Base-by-base conservation (phyloP, 2,888 invertebrate species). In the Drosophila lutescens region DNA sequence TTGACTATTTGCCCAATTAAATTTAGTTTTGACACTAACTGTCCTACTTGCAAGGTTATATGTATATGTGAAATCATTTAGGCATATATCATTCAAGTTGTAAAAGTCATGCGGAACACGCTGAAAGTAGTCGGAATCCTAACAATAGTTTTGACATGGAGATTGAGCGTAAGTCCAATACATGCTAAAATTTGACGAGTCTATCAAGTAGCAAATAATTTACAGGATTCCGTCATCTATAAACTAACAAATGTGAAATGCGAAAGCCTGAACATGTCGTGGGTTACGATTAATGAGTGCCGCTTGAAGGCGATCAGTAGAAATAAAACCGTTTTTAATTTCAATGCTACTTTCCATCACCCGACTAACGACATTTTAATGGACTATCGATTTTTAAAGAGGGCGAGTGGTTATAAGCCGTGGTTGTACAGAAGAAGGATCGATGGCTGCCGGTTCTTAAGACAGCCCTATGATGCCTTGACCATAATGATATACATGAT, bases 361-460 rank as follows among this genome's bases (percentile, higher is more conserved):
- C 59, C 66, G 1, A 63, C 57, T 0, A 4, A 51, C 5, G 26
- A 53, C 0, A 49, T 82, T 30, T 1, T 13, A 38, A 1, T 46
- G 2, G n/a, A 55, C 38, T 20, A 8, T 5, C 30, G 55, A 13
- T 1, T 79, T 0, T 53, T 57, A 2, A 60, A 72, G 13, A 70
- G 70, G 26, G 76, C 55, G 0, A 85, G 53, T 20, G 78, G 76
- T 1, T 81, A 72, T n/a, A 73, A 76, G 26, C 76, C 76, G 0
- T 79, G 76, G 66, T 13, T 80, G 0, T 7, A 59, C 2, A 54
- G 69, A 2, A 0, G 2, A 0, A 13, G 41, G 1, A 0, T 80
- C 8, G 72, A 83, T 26, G 50, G 13, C 0, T 82, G 80, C 12
- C 51, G 53, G 2, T 80, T 55, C 26, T 0, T 80, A 0, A 41